Base-by-base conservation (phyloP, 2,888 invertebrate species). In the Mesopsocus fuscifrons region DNA sequence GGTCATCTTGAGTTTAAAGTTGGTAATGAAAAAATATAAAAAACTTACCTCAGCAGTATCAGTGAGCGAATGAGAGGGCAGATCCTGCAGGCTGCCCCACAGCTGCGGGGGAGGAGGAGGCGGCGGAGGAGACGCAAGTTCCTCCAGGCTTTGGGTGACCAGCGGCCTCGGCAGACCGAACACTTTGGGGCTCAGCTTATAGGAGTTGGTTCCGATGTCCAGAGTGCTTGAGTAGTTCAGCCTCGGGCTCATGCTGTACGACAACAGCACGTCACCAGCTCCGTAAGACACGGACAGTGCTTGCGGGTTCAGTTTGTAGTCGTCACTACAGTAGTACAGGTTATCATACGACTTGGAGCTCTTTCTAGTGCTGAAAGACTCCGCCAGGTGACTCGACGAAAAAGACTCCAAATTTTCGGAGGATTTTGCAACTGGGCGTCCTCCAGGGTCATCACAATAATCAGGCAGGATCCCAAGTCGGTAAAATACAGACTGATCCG, bases 71-170 rank as follows among this genome's bases (percentile, higher is more conserved):
- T 9, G 2, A 40, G n/a, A 30, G 18, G 38, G 17, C 54, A 71
- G 68, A 51, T 77, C 74, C 52, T 77, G 76, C 38, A 78, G 59
- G 54, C 77, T 77, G 18, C 75, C 73, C 67, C 72, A 75, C 13
- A 61, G 57, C 16, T 20, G 18, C 16, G 16, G 5, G 38, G 16
- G 6, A 26, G 9, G 21, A 13, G 13, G 8, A 18, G 16, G 2
- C 20, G 40, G 18, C 18, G n/a, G 15, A 18, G 41, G 22, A 9
- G 22, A 13, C 6, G 20, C 9, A 13, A 4, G 4, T 9, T 63
- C 58, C 47, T 63, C 63, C 46, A 63, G 52, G 46, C 63, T 64
- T 47, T 62, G 63, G 6, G 55, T 43, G 13, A 47, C 43, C n/a
- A 47, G 43, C 33, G 45, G 41, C 4, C 44, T 34, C 0, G 68